These are phyloP conservation scores for Chrysomela aeneicollis DNA, from an alignment of 2,888 invertebrate genomes.

Conservation along the genomic window DNA sequence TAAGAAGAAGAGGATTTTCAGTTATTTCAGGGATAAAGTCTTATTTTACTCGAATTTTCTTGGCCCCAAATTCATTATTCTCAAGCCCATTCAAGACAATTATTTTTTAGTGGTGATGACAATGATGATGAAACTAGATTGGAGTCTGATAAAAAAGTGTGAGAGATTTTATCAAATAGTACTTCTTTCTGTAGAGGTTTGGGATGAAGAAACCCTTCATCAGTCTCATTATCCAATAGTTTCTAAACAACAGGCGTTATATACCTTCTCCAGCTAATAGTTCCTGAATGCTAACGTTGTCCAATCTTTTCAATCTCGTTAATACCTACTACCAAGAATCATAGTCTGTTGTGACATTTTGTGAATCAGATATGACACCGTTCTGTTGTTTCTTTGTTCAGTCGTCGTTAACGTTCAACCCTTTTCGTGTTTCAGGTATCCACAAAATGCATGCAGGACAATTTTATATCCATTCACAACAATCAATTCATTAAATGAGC, in stretches of 20 bases:
- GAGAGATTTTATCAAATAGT: no score
- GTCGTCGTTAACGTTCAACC: slow-evolving; percentile 1
- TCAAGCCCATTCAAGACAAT: no score
- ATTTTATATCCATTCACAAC: neutral
- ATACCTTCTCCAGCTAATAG: neutral
- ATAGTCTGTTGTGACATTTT: neutral
- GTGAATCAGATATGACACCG: neutral
- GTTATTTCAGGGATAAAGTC: neutral
- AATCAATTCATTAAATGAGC: neutral
- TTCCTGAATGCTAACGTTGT: neutral
- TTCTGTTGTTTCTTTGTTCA: neutral
- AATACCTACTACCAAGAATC: neutral
- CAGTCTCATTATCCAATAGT: no score
- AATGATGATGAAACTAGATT: no score
- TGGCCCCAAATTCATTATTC: no score
- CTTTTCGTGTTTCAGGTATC: slow-evolving; percentile 8
- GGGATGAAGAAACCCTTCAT: neutral
- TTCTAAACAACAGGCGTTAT: no score
- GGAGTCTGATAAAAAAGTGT: no score
- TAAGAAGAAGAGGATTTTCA: neutral
- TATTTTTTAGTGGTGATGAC: no score
- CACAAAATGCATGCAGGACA: neutral
- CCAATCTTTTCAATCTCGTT: neutral
- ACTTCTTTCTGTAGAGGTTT: neutral
- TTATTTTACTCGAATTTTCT: no score